These are phyloP conservation scores for Esperia sulphurella DNA, from an alignment of 2,888 invertebrate genomes.

Conservation along the genomic window DNA sequence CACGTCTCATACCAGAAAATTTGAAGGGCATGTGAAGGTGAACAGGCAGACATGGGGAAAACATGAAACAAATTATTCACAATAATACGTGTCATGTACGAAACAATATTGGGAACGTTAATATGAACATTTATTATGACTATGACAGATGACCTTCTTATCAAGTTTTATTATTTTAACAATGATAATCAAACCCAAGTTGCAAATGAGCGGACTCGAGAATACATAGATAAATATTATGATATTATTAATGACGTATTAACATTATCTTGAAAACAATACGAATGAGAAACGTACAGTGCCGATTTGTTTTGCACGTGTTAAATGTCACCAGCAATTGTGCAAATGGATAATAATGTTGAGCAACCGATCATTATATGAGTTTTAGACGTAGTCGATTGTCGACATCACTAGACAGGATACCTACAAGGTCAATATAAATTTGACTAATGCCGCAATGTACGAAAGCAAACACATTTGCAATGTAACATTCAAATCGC, in stretches of 20 bases:
- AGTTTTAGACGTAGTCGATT: slow-evolving; percentile 36
- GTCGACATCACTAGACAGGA: slow-evolving; percentile 18
- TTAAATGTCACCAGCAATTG: slow-evolving; percentile 35
- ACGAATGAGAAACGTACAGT: not conserved
- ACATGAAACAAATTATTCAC: slow-evolving; percentile 6
- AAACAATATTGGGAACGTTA: not conserved
- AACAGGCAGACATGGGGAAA: slow-evolving; percentile 22
- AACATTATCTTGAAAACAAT: not conserved
- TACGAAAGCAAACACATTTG: too few relatives aligned
- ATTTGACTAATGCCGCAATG: slow-evolving; percentile 21
- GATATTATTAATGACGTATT: too few relatives aligned
- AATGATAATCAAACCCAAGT: not conserved
- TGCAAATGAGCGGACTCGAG: not conserved
- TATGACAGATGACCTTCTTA: slow-evolving; percentile 3
- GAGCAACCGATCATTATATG: slow-evolving; percentile 46
- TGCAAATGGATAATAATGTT: slow-evolving; percentile 48
- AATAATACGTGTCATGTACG: not conserved
- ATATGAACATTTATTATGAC: not conserved
- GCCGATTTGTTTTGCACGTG: not conserved
- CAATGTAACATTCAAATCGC: too few relatives aligned
- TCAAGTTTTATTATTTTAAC: slow-evolving; percentile 1
- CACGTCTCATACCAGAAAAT: slow-evolving; percentile 8
- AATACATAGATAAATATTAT: too few relatives aligned
- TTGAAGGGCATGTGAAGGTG: slow-evolving; percentile 50
- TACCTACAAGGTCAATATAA: slow-evolving; percentile 50